A percentile compares a stretch with the other conserved stretches of the same genome.
Evolutionary conservation across 2,113 vertebrate genomes (phyloP).

Genomic region (Colossoma macropomum): DNA sequence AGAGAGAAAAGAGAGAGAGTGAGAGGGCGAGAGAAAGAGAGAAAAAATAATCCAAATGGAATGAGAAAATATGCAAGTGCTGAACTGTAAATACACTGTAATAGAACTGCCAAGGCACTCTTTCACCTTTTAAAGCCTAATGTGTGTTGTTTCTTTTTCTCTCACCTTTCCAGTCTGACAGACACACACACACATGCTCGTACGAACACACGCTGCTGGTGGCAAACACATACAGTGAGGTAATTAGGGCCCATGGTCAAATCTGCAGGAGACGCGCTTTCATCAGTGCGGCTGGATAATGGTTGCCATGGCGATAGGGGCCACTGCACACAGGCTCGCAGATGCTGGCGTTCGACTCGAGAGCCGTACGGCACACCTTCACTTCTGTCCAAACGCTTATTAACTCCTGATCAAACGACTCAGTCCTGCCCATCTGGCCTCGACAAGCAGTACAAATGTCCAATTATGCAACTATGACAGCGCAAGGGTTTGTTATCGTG

Average conservation of each 20-base stretch:
- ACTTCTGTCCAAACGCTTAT: conserved; percentile 44
- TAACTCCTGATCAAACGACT: conserved; percentile 13
- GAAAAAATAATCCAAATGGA: not conserved
- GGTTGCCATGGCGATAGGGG: conserved; percentile 79
- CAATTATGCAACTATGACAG: not conserved
- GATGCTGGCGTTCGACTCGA: conserved; percentile 46
- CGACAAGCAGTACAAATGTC: conserved; percentile 1
- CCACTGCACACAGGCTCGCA: conserved; percentile 51
- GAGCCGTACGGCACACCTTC: conserved; percentile 41
- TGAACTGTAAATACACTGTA: not conserved
- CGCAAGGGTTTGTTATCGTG: not conserved
- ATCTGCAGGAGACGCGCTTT: conserved; percentile 75
- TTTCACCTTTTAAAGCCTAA: not conserved
- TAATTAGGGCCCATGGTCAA: conserved; percentile 74
- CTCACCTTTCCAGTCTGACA: conserved; percentile 11
- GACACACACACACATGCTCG: conserved; percentile 1
- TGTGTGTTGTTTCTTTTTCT: not conserved
- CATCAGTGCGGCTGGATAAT: conserved; percentile 69
- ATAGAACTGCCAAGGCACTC: conserved; percentile 1
- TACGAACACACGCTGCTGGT: conserved; percentile 40
- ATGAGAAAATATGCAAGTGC: not conserved
- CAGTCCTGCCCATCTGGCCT: not conserved
- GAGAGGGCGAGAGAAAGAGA: too few species aligned
- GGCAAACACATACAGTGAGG: conserved; percentile 71
- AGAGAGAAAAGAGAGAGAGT: too few species aligned